These are phyloP conservation scores for Dendrolimus kikuchii DNA, from an alignment of 1,140 invertebrate genomes.

Conservation along the genomic window DNA sequence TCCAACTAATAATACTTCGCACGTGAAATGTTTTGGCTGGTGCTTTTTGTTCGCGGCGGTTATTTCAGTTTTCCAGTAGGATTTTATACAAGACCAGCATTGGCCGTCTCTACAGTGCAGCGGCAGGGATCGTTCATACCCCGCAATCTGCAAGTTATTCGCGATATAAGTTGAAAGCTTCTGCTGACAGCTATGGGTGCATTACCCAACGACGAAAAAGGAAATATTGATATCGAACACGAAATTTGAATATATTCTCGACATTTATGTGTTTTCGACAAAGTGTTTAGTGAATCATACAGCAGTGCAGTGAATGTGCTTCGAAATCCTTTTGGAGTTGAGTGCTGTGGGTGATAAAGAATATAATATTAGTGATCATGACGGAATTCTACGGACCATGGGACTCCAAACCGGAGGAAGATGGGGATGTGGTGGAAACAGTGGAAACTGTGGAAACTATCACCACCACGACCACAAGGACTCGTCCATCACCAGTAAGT, in stretches of 20 bases:
- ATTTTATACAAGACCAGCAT: conserved; percentile 63
- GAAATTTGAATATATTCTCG: conserved; percentile 6
- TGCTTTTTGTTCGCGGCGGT: conserved; percentile 69
- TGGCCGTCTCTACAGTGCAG: conserved; percentile 50
- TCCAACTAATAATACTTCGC: conserved; percentile 70
- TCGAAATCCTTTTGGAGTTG: conserved; percentile 25
- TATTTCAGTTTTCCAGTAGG: conserved; percentile 72
- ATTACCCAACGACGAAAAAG: conserved; percentile 17
- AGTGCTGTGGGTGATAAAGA: conserved; percentile 36
- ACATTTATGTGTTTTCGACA: conserved; percentile 9
- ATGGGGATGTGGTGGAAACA: conserved; percentile 35
- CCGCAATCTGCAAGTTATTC: conserved; percentile 4
- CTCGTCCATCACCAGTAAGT: conserved; percentile 36
- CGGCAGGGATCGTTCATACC: conserved; percentile 16
- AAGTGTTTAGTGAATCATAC: conserved; percentile 6
- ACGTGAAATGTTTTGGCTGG: conserved; percentile 71
- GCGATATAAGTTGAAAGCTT: background rate
- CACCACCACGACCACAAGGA: conserved; percentile 50
- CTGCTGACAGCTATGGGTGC: conserved; percentile 23
- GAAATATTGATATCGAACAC: conserved; percentile 18
- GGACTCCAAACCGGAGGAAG: conserved; percentile 32
- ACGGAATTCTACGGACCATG: conserved; percentile 61
- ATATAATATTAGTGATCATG: conserved; percentile 29
- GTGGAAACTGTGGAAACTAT: conserved; percentile 47
- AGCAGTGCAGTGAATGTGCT: conserved; percentile 46